These are phyloP conservation scores for Halichoeres trimaculatus DNA, from an alignment of 2,113 vertebrate species.

Conservation along the genomic window DNA sequence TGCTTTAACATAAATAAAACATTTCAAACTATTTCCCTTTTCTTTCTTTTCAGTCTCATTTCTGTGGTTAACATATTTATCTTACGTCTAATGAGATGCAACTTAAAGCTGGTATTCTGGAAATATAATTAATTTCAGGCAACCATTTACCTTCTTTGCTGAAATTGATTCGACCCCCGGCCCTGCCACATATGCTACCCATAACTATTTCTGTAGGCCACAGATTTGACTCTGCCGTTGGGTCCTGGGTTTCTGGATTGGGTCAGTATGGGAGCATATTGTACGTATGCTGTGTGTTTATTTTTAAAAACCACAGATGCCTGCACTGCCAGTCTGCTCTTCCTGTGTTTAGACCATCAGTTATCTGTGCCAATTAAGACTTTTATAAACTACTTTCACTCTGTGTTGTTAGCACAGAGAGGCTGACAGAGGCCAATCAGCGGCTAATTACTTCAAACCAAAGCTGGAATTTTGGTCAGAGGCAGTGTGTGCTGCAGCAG, in stretches of 20 bases:
- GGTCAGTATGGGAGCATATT: conserved; percentile 69
- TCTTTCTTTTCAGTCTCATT: background rate
- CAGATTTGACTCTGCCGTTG: conserved; percentile 61
- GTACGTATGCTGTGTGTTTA: conserved; percentile 75
- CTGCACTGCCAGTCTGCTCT: conserved; percentile 58
- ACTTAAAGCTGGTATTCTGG: conserved; percentile 4
- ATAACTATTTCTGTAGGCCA: conserved; percentile 59
- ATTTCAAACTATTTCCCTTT: background rate
- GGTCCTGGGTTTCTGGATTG: conserved; percentile 63
- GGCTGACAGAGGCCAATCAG: conserved; percentile 71
- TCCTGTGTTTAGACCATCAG: conserved; percentile 68
- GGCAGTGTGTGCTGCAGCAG: conserved; percentile 49
- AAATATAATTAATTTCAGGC: conserved; percentile 27
- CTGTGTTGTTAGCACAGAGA: conserved; percentile 59
- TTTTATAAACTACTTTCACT: conserved; percentile 65
- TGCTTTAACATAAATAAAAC: background rate
- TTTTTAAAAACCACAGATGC: conserved; percentile 78
- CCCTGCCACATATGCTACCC: conserved; percentile 64
- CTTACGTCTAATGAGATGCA: conserved; percentile 9
- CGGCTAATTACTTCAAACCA: conserved; percentile 67
- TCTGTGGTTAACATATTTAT: background rate
- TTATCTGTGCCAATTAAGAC: conserved; percentile 75
- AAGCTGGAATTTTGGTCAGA: conserved; percentile 39
- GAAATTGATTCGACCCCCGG: conserved; percentile 53
- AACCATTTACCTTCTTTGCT: conserved; percentile 39